Evolutionary conservation across 2,888 invertebrate species (phyloP), one percentile per base, ranked within the genome.

Genomic region (Celastrina argiolus): DNA sequence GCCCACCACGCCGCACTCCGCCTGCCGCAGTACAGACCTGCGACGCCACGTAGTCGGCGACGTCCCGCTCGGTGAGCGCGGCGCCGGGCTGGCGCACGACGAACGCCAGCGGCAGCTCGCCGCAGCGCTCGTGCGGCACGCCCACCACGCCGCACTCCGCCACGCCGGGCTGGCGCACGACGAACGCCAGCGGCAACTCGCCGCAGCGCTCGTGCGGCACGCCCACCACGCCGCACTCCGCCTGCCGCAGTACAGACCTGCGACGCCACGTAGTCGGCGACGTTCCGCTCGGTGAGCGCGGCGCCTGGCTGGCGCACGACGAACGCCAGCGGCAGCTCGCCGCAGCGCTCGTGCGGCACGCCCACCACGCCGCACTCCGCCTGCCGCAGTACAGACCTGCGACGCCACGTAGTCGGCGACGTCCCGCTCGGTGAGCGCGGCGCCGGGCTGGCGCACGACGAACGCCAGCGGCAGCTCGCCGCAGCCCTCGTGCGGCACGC

Each of bases 81-180:
- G 83, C 79, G 72, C 84, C 85, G 0, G 91, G 87, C 78, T 94
- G 93, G 64, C 89, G 91, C 2, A 96, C 96, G 8, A 97, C 92
- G 81, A 95, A 96, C 0, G 96, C 96, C 70, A 93, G 74, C 10
- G 96, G 96, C 65, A 96, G 83, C 81, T 96, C 96, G 14, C 97
- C 97, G 45, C 94, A 94, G 63, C 78, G 79, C 76, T 94, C 94
- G 81, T 97, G 93, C 0, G 96, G 94, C 64, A 93, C 80, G 16
- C 97, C 97, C 76, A 97, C 93, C 41, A 98, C 97, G 41, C 95
- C 97, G 22, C 93, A 95, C 78, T 97, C 97, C 66, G 93, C 92
- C 64, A 97, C 93, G 66, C 92, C 92, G 0, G 93, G 88, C 87
- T 96, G 94, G 42, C 93, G 93, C 65, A 97, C 85, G 45, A 98